Evolutionary conservation across 2,888 invertebrate genomes (phyloP).

Genomic region (Octonoba sinensis): DNA sequence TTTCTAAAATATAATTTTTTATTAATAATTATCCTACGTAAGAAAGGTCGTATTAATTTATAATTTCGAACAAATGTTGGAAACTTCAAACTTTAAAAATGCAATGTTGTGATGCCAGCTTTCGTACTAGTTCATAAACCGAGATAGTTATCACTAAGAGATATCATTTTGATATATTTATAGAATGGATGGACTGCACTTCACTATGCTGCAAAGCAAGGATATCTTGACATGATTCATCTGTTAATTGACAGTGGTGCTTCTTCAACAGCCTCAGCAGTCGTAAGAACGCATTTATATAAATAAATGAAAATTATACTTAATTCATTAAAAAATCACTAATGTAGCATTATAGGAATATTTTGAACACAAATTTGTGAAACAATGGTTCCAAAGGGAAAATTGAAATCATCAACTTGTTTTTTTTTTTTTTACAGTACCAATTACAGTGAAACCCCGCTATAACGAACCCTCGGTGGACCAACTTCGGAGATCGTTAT

Average conservation of each 20-base stretch:
- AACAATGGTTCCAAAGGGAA: no score
- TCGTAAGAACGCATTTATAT: slow-evolving; percentile 70
- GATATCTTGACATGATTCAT: slow-evolving; percentile 94
- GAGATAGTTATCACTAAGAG: not conserved
- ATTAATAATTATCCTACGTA: no score
- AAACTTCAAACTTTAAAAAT: not conserved
- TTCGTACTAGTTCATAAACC: not conserved
- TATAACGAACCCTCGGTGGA: no score
- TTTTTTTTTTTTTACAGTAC: no score
- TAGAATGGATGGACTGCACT: slow-evolving; percentile 94
- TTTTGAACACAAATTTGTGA: not conserved
- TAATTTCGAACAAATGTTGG: not conserved
- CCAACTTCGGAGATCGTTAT: no score
- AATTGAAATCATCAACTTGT: not conserved
- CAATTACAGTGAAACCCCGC: no score
- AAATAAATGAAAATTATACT: no score
- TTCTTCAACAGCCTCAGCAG: slow-evolving; percentile 93
- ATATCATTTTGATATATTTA: slow-evolving; percentile 16
- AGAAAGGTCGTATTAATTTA: no score
- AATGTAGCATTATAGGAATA: not conserved
- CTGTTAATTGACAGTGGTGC: slow-evolving; percentile 95
- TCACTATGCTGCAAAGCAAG: slow-evolving; percentile 94
- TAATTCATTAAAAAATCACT: not conserved
- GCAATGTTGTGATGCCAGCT: not conserved
- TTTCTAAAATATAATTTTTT: no score